Conservation (phyloP, 1,140 invertebrate species). For the Macrostomum lignano region DNA sequence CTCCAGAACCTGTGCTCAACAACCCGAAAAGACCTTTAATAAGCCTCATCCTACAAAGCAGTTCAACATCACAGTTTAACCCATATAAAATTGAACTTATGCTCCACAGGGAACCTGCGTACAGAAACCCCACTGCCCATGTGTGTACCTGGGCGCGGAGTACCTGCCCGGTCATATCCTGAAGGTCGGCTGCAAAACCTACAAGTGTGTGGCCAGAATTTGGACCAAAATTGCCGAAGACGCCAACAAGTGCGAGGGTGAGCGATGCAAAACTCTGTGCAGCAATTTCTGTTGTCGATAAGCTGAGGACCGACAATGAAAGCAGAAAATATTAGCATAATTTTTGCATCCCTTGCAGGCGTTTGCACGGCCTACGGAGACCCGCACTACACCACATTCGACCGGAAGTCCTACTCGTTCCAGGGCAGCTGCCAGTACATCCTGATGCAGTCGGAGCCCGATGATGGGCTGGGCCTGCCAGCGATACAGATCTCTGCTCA, state of each 20-base stretch:
- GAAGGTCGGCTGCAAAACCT: not conserved
- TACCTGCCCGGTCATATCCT: not conserved
- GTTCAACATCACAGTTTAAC: no score
- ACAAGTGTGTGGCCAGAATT: no score
- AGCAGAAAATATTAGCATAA: no score
- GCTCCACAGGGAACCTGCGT: slow-evolving; percentile 2
- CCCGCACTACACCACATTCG: slow-evolving; percentile 46
- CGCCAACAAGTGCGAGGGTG: no score
- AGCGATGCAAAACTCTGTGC: no score
- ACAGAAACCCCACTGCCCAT: slow-evolving; percentile 1
- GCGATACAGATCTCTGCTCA: not conserved
- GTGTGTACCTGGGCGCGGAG: not conserved
- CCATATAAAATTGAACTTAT: no score
- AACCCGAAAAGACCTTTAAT: no score
- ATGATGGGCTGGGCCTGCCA: not conserved
- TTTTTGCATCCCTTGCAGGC: not conserved
- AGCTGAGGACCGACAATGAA: no score
- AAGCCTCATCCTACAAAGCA: no score
- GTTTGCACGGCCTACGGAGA: slow-evolving; percentile 7
- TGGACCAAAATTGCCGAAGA: no score
- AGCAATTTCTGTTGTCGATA: no score
- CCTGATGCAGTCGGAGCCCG: slow-evolving; percentile 14
- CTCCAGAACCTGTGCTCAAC: no score
- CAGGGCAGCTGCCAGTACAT: slow-evolving; percentile 49
- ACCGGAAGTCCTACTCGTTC: slow-evolving; percentile 45